Base-by-base conservation (phyloP, 2,888 invertebrate species). In the Bombylius discolor region DNA sequence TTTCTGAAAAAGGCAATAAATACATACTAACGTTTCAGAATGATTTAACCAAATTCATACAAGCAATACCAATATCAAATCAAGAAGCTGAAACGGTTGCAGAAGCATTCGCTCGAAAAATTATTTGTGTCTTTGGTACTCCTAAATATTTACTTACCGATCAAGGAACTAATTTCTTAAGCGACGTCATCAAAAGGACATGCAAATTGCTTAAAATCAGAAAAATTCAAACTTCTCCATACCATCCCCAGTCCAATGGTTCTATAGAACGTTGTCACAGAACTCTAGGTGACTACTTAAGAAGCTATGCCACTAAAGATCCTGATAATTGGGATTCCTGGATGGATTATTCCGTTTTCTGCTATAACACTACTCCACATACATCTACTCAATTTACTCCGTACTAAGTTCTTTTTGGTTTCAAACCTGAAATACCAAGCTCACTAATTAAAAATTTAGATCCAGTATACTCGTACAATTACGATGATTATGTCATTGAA, bases 81-180 rank as follows among this genome's bases (percentile, higher is more conserved):
- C 66, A 68, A 56, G 64, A 66, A 56, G 63, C 70, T 4, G 56
- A 61, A 60, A 67, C 65, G 2, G 63, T 70, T n/a, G 69, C 68
- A 6, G 59, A 66, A 36, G 47, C 33, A 23, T 13, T 52, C 4
- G 36, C 13, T 7, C n/a, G 34, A n/a, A 47, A 52, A 47, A 36
- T 52, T 12, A 34, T 52, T 5, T 34, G 46, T 13, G 5, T 8
- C 7, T 47, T 13, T 34, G 47, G 52, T 5, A 34, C 45, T 9
- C 52, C 47, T 34, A 46, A 52, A 47, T 36, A 13, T n/a, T 9
- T 52, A 14, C 33, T 47, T 1, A 34, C 33, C 6, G 49, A 33
- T 34, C 49, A 49, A 34, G 49, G 49, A 13, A 33, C 5, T 13
- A 49, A 49, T 34, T 49, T 49, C 13, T 9, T 31, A n/a, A n/a